Evolutionary conservation across 2,113 vertebrate genomes (phyloP).

Genomic region (Microtus richardsoni): DNA sequence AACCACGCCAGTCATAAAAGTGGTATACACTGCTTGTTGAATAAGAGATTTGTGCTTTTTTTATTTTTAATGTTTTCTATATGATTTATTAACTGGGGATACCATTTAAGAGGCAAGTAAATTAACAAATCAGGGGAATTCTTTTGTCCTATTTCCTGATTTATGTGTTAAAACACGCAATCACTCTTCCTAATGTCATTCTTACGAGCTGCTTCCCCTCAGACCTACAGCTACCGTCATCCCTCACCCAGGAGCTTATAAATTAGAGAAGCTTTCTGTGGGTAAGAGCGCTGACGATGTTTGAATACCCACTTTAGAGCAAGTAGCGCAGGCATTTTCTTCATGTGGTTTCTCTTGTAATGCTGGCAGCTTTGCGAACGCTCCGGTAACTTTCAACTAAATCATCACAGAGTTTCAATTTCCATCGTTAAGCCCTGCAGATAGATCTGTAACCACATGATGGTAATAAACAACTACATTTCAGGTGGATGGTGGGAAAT

Average conservation of each 20-base stretch:
- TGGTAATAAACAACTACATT: constrained; percentile 81
- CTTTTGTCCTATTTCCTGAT: constrained; percentile 23
- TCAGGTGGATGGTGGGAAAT: constrained; percentile 73
- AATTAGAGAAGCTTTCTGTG: constrained; percentile 74
- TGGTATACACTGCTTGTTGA: neutral
- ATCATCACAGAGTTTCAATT: constrained; percentile 82
- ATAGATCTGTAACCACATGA: constrained; percentile 78
- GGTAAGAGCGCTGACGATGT: constrained; percentile 67
- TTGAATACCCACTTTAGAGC: constrained; percentile 76
- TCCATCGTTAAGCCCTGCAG: constrained; percentile 78
- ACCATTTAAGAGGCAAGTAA: constrained; percentile 55
- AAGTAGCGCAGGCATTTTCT: constrained; percentile 71
- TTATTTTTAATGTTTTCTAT: constrained; percentile 47
- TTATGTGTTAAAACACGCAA: constrained; percentile 50
- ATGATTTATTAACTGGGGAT: constrained; percentile 37
- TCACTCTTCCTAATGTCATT: constrained; percentile 45
- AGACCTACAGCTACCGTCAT: constrained; percentile 64
- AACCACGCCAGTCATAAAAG: neutral
- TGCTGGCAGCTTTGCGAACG: constrained; percentile 81
- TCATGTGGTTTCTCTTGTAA: constrained; percentile 80
- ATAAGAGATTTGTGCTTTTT: constrained; percentile 30
- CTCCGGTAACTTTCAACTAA: constrained; percentile 81
- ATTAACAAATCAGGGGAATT: constrained; percentile 34
- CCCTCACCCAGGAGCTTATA: constrained; percentile 67
- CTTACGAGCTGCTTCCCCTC: constrained; percentile 49